Evolutionary conservation across 1,140 invertebrate species (phyloP), one percentile per base, ranked within the genome.

Genomic region (Eupeodes corollae): DNA sequence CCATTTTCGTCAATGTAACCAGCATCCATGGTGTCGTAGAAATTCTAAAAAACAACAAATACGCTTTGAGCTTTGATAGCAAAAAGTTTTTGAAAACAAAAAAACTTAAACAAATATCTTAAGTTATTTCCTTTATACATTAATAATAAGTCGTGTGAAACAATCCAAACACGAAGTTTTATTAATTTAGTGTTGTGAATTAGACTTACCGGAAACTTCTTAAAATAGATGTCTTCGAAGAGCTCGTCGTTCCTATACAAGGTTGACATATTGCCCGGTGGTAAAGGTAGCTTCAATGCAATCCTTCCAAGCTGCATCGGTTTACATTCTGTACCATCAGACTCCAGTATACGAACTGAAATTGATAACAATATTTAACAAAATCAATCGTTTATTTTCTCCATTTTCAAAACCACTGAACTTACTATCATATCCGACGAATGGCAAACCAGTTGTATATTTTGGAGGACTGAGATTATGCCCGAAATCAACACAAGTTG

Each of bases 1-100:
- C 89, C 90, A 50, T 83, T 79, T 44, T 84, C 77, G 58, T 93
- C 89, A 32, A 79, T 75, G 58, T 84, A 89, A 0, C 91, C 92
- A 1, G 89, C 88, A 61, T 97, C 92, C 85, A 93, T 92, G 6
- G 91, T 95, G 57, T 95, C 90, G 56, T 96, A 96, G 64, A 84
- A 95, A n/a, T 90, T 91, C 89, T 93, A 48, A 39, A 51, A n/a
- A n/a, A n/a, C n/a, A n/a, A 47, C 8, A 26, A 26, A 26, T 26
- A 26, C 3, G 8, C 8, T 26, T 26, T 26, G 8, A 26, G 3
- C 21, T 5, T 3, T 26, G 21, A 26, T 5, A 26, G 3, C 8
- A 5, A 26, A 5, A 26, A 5, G 3, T n/a, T n/a, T n/a, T n/a
- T n/a, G n/a, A n/a, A n/a, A n/a, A n/a, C n/a, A n/a, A n/a, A n/a